phyloP scores from a whole-genome alignment of 2,797 vertebrate species.

The Menidia menidia region DNA sequence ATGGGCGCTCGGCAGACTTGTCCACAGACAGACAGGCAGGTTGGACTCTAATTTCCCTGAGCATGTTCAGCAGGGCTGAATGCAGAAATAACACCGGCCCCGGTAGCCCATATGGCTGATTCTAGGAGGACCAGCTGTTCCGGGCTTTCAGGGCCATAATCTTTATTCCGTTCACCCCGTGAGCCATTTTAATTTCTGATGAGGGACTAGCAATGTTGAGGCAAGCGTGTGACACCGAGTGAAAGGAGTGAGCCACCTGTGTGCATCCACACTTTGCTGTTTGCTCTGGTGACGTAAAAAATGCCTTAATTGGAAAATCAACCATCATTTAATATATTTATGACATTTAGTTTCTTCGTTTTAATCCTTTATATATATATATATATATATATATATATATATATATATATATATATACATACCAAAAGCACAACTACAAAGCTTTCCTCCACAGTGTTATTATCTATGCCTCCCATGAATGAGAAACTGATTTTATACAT shows the following conservation, averaged over 20 bases:
- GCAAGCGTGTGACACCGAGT: slow-evolving; percentile 21
- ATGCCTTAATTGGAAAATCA: neutral
- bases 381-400: neutral
- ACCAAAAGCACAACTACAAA: slow-evolving; percentile 28
- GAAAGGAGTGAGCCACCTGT: slow-evolving; percentile 36
- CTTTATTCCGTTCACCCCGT: slow-evolving; percentile 66
- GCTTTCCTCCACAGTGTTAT: slow-evolving; percentile 12
- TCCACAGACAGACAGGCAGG: slow-evolving; percentile 48
- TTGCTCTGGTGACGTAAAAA: neutral
- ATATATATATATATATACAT: neutral
- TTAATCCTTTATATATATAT: neutral
- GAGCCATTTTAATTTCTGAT: slow-evolving; percentile 69
- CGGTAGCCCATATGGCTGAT: slow-evolving; percentile 65
- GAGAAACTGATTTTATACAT: slow-evolving; percentile 38
- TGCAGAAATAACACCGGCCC: slow-evolving; percentile 63
- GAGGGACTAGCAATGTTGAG: slow-evolving; percentile 30
- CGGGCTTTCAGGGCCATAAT: slow-evolving; percentile 62
- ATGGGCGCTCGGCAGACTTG: slow-evolving; percentile 46
- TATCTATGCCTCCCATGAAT: slow-evolving; percentile 32
- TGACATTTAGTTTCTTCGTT: neutral
- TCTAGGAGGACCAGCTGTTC: slow-evolving; percentile 69
- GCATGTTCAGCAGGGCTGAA: slow-evolving; percentile 63
- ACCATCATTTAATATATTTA: neutral
- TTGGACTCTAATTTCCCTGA: slow-evolving; percentile 69
- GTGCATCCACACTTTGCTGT: slow-evolving; percentile 1